phyloP scores from a whole-genome alignment of 2,797 vertebrate species.

The Cygnus olor region DNA sequence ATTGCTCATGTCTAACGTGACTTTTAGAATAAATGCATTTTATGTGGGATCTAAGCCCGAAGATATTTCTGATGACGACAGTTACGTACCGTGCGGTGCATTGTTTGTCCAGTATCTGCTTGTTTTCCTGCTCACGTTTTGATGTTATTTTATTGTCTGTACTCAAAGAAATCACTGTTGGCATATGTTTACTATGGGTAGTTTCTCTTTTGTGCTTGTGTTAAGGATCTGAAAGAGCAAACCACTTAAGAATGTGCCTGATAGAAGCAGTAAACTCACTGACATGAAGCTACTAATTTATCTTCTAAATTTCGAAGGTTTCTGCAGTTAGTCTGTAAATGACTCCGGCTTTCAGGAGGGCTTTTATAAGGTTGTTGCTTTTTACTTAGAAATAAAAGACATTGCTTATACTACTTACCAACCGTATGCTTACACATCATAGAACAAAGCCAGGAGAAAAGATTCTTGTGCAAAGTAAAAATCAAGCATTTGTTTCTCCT shows the following conservation, averaged over 20 bases:
- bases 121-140: background rate
- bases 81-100: background rate
- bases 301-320: background rate
- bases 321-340: constrained; percentile 1
- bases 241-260: background rate
- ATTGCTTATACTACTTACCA: background rate
- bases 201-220: background rate
- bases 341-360: background rate
- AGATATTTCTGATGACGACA: background rate
- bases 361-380: background rate
- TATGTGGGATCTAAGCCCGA: background rate
- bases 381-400: constrained; percentile 12
- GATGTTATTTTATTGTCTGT: background rate
- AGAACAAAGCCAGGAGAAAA: background rate
- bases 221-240: constrained; percentile 4
- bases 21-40: constrained; percentile 2
- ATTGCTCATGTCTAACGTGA: background rate
- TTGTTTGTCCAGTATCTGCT: background rate
- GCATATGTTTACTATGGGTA: background rate
- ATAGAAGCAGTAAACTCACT: background rate
- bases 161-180: background rate
- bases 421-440: background rate
- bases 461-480: background rate
- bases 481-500: background rate
- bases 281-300: background rate